Evolutionary conservation across 2,888 invertebrate genomes (phyloP).

Genomic region (Blastobasis adustella): DNA sequence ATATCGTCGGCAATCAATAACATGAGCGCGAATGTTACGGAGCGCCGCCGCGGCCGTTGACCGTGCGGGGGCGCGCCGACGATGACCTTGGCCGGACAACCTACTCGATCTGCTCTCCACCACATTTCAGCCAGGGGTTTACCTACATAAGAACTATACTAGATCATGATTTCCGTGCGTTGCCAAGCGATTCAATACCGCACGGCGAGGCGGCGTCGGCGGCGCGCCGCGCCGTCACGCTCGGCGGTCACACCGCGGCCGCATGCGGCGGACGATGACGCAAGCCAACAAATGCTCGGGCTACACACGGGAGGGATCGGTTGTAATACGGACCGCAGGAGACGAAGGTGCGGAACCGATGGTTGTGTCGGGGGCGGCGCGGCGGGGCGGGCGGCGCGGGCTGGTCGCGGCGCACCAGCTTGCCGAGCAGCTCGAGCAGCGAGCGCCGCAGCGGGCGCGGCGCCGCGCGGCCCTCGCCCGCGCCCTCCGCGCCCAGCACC

Average conservation of each 20-base stretch:
- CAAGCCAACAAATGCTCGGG: slow-evolving; percentile 3
- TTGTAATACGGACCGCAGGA: slow-evolving; percentile 56
- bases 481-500: slow-evolving; percentile 87
- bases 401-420: slow-evolving; percentile 74
- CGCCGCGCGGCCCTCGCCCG: slow-evolving; percentile 79
- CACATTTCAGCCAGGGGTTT: no score
- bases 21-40: slow-evolving; percentile 39
- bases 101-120: no score
- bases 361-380: slow-evolving; percentile 68
- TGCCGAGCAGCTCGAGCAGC: slow-evolving; percentile 78
- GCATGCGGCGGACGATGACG: slow-evolving; percentile 19
- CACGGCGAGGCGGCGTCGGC: no score
- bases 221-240: slow-evolving; percentile 16
- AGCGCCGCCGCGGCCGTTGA: slow-evolving; percentile 60
- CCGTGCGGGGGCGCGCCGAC: slow-evolving; percentile 53
- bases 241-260: slow-evolving; percentile 5
- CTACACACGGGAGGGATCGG: slow-evolving; percentile 17
- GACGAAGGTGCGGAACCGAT: slow-evolving; percentile 71
- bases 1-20: slow-evolving; percentile 62
- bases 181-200: no score
- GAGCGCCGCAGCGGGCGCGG: slow-evolving; percentile 81
- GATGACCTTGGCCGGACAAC: slow-evolving; percentile 43
- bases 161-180: no score
- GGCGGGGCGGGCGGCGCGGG: slow-evolving; percentile 55
- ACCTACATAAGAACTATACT: no score